Conservation (phyloP, 2,888 invertebrate species). For the Caenorhabditis wallacei region DNA sequence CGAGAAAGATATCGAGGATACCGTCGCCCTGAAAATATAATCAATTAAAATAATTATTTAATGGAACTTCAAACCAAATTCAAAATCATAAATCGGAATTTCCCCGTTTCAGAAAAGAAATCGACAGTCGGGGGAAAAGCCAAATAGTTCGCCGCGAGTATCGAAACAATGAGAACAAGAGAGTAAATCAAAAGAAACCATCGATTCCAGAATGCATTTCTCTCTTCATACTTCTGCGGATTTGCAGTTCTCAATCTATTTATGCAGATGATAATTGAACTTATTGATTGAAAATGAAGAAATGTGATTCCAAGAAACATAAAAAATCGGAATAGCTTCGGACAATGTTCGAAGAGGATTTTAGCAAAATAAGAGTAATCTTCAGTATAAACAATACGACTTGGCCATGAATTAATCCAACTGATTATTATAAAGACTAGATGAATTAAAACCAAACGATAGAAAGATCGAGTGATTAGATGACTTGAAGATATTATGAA, state of each 20-base stretch:
- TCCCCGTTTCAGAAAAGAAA: conserved; percentile 3
- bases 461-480: conserved; percentile 16
- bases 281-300: conserved; percentile 17
- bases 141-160: conserved; percentile 1
- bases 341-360: conserved; percentile 11
- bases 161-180: background rate
- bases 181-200: conserved; percentile 21
- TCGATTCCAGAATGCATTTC: conserved; percentile 23
- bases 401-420: conserved; percentile 33
- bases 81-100: background rate
- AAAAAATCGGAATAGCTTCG: conserved; percentile 1
- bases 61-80: background rate
- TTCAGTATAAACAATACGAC: conserved; percentile 24
- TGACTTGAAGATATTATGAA: conserved; percentile 2
- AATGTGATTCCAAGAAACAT: conserved; percentile 19
- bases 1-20: conserved; percentile 4
- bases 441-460: conserved; percentile 11
- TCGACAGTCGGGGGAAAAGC: background rate
- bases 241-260: conserved; percentile 26
- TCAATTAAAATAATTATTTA: background rate
- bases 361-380: conserved; percentile 27
- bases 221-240: conserved; percentile 12
- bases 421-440: conserved; percentile 3
- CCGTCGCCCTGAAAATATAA: conserved; percentile 10
- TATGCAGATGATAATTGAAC: conserved; percentile 14